Conservation (phyloP, 2,797 vertebrate genomes). For the Eulemur mongoz region DNA sequence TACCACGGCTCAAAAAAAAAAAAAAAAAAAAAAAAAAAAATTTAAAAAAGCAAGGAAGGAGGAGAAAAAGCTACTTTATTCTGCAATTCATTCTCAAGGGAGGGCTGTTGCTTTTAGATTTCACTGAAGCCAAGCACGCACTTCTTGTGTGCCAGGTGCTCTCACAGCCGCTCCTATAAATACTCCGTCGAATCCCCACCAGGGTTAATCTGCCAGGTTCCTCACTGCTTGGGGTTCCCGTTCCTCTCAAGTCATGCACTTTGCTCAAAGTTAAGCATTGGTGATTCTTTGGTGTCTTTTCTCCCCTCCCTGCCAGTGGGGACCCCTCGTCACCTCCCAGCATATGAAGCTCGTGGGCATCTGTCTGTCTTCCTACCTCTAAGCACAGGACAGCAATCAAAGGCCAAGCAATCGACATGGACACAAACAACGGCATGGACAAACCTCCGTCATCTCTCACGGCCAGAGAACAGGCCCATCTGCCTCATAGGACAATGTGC, state of each 20-base stretch:
- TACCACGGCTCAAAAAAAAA: not conserved
- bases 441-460: accelerated
- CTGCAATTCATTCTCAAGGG: not conserved
- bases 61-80: not conserved
- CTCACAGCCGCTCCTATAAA: accelerated
- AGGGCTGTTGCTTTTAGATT: not conserved
- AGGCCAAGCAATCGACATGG: not conserved
- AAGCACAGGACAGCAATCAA: accelerated
- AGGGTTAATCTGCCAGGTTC: not conserved
- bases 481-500: not conserved
- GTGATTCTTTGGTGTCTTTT: not conserved
- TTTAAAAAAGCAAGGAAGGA: not conserved
- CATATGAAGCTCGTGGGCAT: accelerated
- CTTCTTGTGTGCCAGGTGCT: accelerated
- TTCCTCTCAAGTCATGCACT: no score
- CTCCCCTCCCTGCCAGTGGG: not conserved
- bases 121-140: not conserved
- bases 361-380: not conserved
- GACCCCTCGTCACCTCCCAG: not conserved
- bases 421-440: no score
- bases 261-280: not conserved
- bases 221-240: no score
- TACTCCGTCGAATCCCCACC: not conserved
- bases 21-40: no score
- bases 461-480: not conserved